Conservation (phyloP, 2,797 vertebrate species). For the Champsocephalus esox region DNA sequence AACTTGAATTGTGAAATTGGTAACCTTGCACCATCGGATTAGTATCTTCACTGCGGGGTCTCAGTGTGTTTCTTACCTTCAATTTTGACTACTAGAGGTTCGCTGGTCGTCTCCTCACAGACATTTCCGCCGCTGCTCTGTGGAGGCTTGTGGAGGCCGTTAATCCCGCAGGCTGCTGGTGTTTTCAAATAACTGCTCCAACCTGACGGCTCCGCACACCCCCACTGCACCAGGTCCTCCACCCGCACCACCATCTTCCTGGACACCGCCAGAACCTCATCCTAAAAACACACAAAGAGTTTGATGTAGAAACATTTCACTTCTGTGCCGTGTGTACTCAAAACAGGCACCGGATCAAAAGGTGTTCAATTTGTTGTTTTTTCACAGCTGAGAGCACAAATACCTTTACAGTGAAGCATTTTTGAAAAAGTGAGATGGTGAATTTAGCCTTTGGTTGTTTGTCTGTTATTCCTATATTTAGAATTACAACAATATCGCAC, state of each 20-base stretch:
- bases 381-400: background rate
- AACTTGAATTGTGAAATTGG: too few species aligned
- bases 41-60: too few species aligned
- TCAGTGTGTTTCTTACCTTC: conserved; percentile 55
- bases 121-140: background rate
- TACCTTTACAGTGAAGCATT: background rate
- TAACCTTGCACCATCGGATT: too few species aligned
- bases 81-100: conserved; percentile 42
- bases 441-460: too few species aligned
- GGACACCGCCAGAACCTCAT: conserved; percentile 86
- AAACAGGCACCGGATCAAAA: background rate
- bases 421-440: too few species aligned
- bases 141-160: conserved; percentile 40
- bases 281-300: conserved; percentile 64
- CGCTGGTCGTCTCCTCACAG: conserved; percentile 3
- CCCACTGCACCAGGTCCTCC: conserved; percentile 86
- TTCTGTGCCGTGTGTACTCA: background rate
- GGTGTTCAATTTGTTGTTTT: background rate
- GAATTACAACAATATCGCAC: too few species aligned
- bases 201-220: conserved; percentile 67
- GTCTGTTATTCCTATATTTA: too few species aligned
- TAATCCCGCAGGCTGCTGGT: background rate
- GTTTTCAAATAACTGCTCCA: conserved; percentile 65
- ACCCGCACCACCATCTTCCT: conserved; percentile 86
- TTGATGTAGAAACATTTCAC: background rate